phyloP scores from a whole-genome alignment of 2,113 vertebrate species.

The Bolborhynchus lineola region DNA sequence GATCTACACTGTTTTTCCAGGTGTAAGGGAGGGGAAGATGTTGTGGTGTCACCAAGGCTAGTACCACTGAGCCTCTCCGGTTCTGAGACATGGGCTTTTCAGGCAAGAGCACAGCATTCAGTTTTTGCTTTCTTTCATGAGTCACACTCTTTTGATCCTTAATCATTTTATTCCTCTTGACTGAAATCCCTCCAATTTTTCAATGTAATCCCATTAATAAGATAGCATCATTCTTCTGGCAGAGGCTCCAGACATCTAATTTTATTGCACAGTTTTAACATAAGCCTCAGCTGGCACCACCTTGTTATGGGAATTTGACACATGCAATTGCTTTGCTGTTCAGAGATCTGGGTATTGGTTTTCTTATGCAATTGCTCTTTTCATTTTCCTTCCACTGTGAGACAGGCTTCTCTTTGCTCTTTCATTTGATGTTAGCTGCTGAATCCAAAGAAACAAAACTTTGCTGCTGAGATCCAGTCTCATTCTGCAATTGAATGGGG shows the following conservation, averaged over 20 bases:
- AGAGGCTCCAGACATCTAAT: slow-evolving; percentile 28
- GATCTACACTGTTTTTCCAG: not conserved
- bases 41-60: not conserved
- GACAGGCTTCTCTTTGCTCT: not conserved
- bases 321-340: slow-evolving; percentile 15
- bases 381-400: not conserved
- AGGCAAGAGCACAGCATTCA: not conserved
- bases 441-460: not conserved
- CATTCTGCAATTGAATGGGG: not conserved
- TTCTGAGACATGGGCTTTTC: not conserved
- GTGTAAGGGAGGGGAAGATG: not conserved
- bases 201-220: slow-evolving; percentile 49
- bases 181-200: slow-evolving; percentile 48
- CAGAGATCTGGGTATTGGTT: not conserved
- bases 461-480: not conserved
- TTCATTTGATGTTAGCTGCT: not conserved
- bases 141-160: slow-evolving; percentile 25
- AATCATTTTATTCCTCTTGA: slow-evolving; percentile 43
- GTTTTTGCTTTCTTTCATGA: not conserved
- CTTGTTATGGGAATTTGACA: not conserved
- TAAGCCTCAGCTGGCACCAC: slow-evolving; percentile 33
- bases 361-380: slow-evolving; percentile 12
- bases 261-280: slow-evolving; percentile 38
- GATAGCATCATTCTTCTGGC: slow-evolving; percentile 43
- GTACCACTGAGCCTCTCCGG: not conserved